Percentiles rank a stretch among this genome's conserved stretches.
Conservation (phyloP, 2,797 vertebrate genomes). For the Stomatorhinus walkeri region DNA sequence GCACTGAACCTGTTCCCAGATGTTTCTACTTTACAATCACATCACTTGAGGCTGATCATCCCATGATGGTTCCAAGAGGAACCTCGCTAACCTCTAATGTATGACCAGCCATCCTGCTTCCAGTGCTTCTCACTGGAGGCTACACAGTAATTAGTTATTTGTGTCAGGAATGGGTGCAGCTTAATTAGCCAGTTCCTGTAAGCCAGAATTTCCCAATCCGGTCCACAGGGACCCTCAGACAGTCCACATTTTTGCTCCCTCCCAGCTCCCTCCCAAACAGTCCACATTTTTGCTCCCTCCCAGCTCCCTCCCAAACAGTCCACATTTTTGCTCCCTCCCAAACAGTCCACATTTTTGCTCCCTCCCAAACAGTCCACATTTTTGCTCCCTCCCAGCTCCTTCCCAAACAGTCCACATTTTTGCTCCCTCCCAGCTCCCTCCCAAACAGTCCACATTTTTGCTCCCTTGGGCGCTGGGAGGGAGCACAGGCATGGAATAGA, state of each 20-base stretch:
- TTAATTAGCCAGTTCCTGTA: neutral
- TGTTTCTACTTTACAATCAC: neutral
- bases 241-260: no score
- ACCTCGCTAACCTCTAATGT: neutral
- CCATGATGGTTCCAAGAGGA: neutral
- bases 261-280: no score
- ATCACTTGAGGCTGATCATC: neutral
- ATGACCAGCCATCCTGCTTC: neutral
- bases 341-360: no score
- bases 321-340: no score
- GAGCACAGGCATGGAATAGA: neutral
- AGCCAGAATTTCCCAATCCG: neutral
- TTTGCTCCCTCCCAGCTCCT: no score
- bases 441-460: no score
- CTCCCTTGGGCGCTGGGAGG: neutral
- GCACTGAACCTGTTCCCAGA: neutral
- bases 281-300: no score
- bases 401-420: no score
- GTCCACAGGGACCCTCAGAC: no score
- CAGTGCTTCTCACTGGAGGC: neutral
- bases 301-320: no score
- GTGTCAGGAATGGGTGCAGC: neutral
- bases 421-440: no score
- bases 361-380: no score
- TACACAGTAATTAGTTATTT: neutral